Evolutionary conservation across 2,797 vertebrate genomes (phyloP).

Genomic region (Myiotriccus ornatus): DNA sequence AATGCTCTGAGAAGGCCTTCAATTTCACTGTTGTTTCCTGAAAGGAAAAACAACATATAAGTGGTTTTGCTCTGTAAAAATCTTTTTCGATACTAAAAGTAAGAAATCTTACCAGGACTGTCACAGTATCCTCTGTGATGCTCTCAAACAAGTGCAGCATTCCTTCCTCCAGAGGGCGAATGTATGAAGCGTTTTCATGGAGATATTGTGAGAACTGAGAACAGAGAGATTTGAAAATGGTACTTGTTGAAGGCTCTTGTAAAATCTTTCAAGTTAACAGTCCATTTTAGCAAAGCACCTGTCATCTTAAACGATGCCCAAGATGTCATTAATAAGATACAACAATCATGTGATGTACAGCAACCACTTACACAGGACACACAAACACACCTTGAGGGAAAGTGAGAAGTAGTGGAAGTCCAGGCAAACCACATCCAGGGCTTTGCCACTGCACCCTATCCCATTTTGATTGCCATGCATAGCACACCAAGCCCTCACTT

Average conservation of each 20-base stretch:
- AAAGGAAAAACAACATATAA: slow-evolving; percentile 41
- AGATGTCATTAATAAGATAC: neutral
- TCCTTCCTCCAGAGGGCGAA: slow-evolving; percentile 96
- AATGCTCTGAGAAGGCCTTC: slow-evolving; percentile 88
- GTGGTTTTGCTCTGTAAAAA: neutral
- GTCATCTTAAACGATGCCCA: neutral
- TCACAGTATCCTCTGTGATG: slow-evolving; percentile 94
- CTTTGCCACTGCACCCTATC: neutral
- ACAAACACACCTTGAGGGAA: neutral
- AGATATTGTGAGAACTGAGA: slow-evolving; percentile 92
- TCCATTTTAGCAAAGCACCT: neutral
- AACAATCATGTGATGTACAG: neutral
- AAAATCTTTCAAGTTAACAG: neutral
- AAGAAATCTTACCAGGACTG: slow-evolving; percentile 83
- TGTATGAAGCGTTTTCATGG: slow-evolving; percentile 93
- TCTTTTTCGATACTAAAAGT: neutral
- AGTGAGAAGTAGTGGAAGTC: neutral
- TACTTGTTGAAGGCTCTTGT: neutral
- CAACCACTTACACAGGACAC: neutral
- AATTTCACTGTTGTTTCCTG: slow-evolving; percentile 94
- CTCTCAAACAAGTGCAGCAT: slow-evolving; percentile 91
- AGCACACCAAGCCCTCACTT: neutral
- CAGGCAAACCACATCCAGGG: neutral
- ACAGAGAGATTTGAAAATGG: slow-evolving; percentile 2
- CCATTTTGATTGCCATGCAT: neutral